phyloP scores from a whole-genome alignment of 2,113 vertebrate species.

The Dromaius novaehollandiae region DNA sequence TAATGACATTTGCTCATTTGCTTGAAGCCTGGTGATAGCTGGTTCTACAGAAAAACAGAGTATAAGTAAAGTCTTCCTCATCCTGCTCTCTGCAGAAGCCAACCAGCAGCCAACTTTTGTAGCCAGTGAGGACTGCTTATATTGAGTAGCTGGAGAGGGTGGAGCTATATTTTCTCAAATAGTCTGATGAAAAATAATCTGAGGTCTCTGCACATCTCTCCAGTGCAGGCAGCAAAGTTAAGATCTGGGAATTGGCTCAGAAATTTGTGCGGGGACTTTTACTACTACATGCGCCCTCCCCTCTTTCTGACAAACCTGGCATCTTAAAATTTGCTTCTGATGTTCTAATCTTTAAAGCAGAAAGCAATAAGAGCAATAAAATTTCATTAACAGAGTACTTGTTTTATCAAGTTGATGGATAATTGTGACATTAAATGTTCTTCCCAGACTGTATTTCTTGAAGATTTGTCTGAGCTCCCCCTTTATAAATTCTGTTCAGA shows the following conservation, averaged over 20 bases:
- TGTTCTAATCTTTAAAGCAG: constrained; percentile 26
- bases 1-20: background rate
- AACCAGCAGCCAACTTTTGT: background rate
- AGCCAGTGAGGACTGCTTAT: background rate
- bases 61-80: background rate
- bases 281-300: background rate
- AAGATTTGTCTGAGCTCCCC: constrained; percentile 23
- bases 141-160: background rate
- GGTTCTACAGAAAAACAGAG: background rate
- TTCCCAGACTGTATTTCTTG: background rate
- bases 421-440: constrained; percentile 45
- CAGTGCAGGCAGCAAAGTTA: background rate
- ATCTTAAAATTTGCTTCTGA: background rate
- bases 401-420: constrained; percentile 41
- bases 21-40: background rate
- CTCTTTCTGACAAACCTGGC: background rate
- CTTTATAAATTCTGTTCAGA: background rate
- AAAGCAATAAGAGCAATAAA: constrained; percentile 1
- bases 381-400: constrained; percentile 50
- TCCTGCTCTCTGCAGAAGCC: background rate
- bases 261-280: background rate
- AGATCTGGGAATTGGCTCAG: background rate
- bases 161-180: background rate
- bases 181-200: background rate
- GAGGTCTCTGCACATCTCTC: background rate